Base-by-base conservation (phyloP, 2,113 vertebrate genomes). In the Salminus brasiliensis region DNA sequence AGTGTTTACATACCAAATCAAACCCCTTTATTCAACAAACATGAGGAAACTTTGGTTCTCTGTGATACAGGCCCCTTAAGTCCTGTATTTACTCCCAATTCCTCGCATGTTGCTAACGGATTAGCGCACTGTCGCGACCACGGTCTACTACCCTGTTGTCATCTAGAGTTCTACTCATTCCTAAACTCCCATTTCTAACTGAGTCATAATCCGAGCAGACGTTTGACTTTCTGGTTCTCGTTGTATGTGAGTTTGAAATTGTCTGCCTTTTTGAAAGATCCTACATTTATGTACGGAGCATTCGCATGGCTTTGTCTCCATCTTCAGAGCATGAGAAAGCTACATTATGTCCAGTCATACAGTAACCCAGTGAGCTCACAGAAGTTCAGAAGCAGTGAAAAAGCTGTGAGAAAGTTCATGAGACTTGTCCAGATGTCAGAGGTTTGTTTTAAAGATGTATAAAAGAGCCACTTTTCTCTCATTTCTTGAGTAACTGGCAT, bases 191-290 rank as follows among this genome's bases (percentile, higher is more conserved):
- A 30, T 68, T 25, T 74, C 73, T 60, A 62, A 57, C 49, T 74
- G 70, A 83, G 70, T 74, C 69, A 79, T 49, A 74, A 63, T 83
- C 73, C 57, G 27, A 69, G 18, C 67, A 55, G 73, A 82, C 27
- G 39, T 30, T 80, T 83, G 59, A 57, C 78, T 53, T 68, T 39
- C 13, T 72, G 74, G 66, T 81, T 83, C 79, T 74, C 29, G 45
- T 47, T 34, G 18, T 27, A 12, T 57, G 32, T 27, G n/a, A 59
- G 15, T 52, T 49, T 30, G 29, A 30, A 47, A 68, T 21, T 21
- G 41, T 9, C 52, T 18, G n/a, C 52, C 52, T 10, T 27, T 23
- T 23, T 57, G n/a, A 63, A 72, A 4, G n/a, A n/a, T 47, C 43
- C 55, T 4, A 18, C 3, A 25, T 3, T 21, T 27, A 0, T 53